Evolutionary conservation across 2,113 vertebrate genomes (phyloP), one percentile per base, ranked within the genome.

Genomic region (Chaetodon auriga): DNA sequence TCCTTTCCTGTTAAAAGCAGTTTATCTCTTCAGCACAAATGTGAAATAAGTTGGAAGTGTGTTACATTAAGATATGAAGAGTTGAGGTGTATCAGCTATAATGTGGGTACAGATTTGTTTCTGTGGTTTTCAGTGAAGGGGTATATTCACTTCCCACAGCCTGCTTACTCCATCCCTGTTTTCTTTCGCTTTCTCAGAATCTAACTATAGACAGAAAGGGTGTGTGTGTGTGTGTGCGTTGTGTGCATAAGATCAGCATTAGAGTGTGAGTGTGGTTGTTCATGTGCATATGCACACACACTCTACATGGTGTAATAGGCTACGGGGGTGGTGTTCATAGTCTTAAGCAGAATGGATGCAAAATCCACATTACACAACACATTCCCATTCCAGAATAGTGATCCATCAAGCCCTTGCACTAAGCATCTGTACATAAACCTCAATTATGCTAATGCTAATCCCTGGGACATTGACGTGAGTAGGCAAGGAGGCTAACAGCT

Each of bases 371-470:
- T 93, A 93, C 94, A 93, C 93, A 94, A 93, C 91, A 90, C 73
- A 89, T 71, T 85, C 86, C 89, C 92, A 91, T 92, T 94, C 90
- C 86, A 90, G 90, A 90, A 92, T 91, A 82, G 87, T 83, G 87
- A 96, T 94, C 92, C 94, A 95, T 94, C 92, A 91, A 89, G 84
- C 89, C 80, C 88, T 81, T 74, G 88, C 90, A 90, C 88, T 92
- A 90, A 94, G 94, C 90, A 93, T 93, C 93, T 95, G 93, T 93
- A 93, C 93, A 95, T 94, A 94, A 95, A 95, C 93, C 94, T 94
- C 92, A 95, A 94, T 95, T 96, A 96, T 95, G 94, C 94, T 94
- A 96, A 96, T 94, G 89, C 83, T 92, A 93, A 91, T 92, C 93
- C 92, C 82, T 92, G 90, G 90, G 93, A 92, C 94, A 94, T 92